Evolutionary conservation across 1,140 invertebrate genomes (phyloP), one percentile per base, ranked within the genome.

Genomic region (Pemphigus obesinymphae): DNA sequence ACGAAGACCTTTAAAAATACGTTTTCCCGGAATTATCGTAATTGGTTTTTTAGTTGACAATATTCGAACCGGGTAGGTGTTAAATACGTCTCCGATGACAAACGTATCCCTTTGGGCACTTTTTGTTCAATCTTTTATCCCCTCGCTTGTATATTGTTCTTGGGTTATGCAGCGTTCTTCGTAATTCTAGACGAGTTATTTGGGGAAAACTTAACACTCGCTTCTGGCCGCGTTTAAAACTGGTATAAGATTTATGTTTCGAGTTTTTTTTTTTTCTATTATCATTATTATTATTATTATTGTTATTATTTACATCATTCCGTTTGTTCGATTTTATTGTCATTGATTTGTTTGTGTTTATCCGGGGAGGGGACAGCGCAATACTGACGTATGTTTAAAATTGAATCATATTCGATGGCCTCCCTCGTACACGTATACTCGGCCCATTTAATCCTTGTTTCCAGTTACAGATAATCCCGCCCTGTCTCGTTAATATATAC

Each of bases 141-240:
- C 73, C 53, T 31, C 26, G 17, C 55, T 37, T 13, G 10, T 11
- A 15, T 40, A 63, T 80, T 80, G 76, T 80, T 80, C 76, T 78
- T 58, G 50, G 50, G 10, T n/a, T n/a, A n/a, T n/a, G n/a, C 66
- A n/a, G 66, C 73, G 50, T 15, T 43, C 53, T 2, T 10, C 50
- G 76, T 80, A 80, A 80, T 80, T 80, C 76, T 80, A 80, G 53
- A 80, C 76, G 76, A 80, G 31, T 76, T 73, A n/a, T 73, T 48
- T 31, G 15, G 26, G n/a, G 17, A 50, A 50, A 50, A 70, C 66
- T 70, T 45, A 70, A 73, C 70, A 73, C 70, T 73, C 43, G 70
- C 70, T 50, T n/a, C 68, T 45, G 26, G 68, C 68, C 40, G 40
- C 26, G 68, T 72, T 72, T 72, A 72, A 72, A 72, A 72, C 68